Conservation (phyloP, 2,797 vertebrate species). For the Hydrolagus colliei region DNA sequence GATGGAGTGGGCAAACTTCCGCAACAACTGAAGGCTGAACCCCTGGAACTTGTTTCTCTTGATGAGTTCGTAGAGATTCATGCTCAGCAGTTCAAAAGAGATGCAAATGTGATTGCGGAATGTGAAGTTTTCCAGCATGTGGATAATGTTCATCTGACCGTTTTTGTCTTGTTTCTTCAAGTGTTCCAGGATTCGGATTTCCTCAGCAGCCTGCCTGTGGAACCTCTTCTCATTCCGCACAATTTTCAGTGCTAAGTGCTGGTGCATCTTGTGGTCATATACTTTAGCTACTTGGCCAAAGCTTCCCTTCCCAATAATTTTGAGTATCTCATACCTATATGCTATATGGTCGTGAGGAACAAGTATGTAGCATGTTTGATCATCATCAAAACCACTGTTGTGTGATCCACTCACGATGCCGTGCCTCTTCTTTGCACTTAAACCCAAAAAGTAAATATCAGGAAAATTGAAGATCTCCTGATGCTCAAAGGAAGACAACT, state of each 20-base stretch:
- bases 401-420: conserved; percentile 80
- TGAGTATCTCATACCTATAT: conserved; percentile 92
- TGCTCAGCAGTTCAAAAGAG: conserved; percentile 92
- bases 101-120: conserved; percentile 97
- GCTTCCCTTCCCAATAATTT: conserved; percentile 94
- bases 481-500: conserved; percentile 78
- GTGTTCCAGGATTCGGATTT: conserved; percentile 93
- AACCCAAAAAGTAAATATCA: conserved; percentile 89
- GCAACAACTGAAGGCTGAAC: conserved; percentile 85
- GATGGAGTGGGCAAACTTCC: conserved; percentile 94
- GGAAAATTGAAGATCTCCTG: conserved; percentile 79
- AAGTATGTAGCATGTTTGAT: conserved; percentile 86
- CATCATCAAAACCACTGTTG: conserved; percentile 87
- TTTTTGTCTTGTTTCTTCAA: conserved; percentile 90
- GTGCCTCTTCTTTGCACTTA: conserved; percentile 85
- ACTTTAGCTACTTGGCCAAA: conserved; percentile 96
- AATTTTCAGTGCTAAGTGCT: conserved; percentile 93
- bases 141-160: conserved; percentile 86
- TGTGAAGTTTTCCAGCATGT: conserved; percentile 95
- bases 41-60: conserved; percentile 98
- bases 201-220: conserved; percentile 88
- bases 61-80: conserved; percentile 95
- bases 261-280: conserved; percentile 90
- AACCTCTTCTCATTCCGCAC: conserved; percentile 96
- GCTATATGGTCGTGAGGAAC: conserved; percentile 91